A percentile compares a stretch with the other conserved stretches of the same genome.
Conservation (phyloP, 92 coral and sea anemone species). For the Diadumene lineata region DNA sequence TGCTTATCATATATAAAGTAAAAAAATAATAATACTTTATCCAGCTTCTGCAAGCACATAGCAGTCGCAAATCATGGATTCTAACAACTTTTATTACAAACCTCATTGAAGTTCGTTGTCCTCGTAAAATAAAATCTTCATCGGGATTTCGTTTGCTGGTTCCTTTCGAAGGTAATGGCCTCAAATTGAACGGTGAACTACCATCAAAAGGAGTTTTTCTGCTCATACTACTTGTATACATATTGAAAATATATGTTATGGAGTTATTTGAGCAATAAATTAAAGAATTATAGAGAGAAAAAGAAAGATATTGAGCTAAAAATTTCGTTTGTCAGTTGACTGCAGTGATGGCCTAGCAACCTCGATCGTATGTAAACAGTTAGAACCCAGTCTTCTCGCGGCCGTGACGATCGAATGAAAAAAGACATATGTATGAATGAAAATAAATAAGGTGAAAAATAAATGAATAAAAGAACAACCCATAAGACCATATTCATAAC, state of each 20-base stretch:
- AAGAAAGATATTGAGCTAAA: neutral
- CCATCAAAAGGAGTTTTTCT: conserved; percentile 51
- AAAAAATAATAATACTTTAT: no score
- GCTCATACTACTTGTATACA: conserved; percentile 90
- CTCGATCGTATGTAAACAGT: neutral
- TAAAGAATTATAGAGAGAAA: neutral
- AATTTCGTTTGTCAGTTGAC: neutral
- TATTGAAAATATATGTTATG: neutral
- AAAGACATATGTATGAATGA: neutral
- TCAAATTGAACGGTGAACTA: conserved; percentile 65
- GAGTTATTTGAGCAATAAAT: neutral
- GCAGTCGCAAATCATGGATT: no score
- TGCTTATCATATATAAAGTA: no score
- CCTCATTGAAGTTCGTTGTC: conserved; percentile 77
- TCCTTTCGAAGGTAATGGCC: conserved; percentile 86
- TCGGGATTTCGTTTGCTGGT: conserved; percentile 93
- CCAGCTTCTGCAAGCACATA: no score
- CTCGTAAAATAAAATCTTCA: conserved; percentile 89
- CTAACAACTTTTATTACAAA: no score
- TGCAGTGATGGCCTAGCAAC: neutral
- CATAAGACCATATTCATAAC: no score
- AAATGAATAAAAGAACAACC: no score
- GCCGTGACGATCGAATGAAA: neutral
- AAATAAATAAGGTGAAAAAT: no score
- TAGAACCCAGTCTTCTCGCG: conserved; percentile 17